These are phyloP conservation scores for Nesometra sesokonis DNA, from an alignment of 35 echinoderm and acorn worm species.

Conservation along the genomic window DNA sequence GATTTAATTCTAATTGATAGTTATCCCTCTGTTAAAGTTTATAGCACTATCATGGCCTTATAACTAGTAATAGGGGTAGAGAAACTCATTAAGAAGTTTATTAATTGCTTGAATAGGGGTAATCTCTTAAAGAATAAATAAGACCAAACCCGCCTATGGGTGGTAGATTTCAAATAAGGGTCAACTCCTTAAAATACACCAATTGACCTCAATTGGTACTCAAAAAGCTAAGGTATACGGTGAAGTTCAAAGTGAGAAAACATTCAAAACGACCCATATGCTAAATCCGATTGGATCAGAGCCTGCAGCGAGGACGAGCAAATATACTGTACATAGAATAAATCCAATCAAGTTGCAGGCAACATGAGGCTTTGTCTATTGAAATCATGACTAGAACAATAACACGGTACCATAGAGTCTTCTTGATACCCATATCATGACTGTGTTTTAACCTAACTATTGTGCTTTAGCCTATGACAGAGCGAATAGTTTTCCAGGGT, in stretches of 20 bases:
- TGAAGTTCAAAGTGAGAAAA: not conserved
- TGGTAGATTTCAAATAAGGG: not conserved
- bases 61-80: too few relatives aligned
- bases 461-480: too few relatives aligned
- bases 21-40: too few relatives aligned
- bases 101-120: not conserved
- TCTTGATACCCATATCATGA: not conserved
- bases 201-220: not conserved
- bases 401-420: not conserved
- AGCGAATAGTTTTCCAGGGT: too few relatives aligned
- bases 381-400: not conserved
- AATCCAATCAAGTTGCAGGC: not conserved
- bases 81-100: not conserved
- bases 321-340: not conserved
- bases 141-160: not conserved
- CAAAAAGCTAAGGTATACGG: not conserved
- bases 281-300: not conserved
- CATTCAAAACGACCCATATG: not conserved
- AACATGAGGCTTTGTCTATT: not conserved
- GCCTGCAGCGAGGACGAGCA: not conserved
- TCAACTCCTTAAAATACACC: not conserved
- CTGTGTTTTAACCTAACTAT: too few relatives aligned
- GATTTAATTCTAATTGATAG: too few relatives aligned
- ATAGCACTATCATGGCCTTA: too few relatives aligned
- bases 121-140: not conserved